Conservation (phyloP, 2,113 vertebrate genomes). For the Zosterops pallidus region DNA sequence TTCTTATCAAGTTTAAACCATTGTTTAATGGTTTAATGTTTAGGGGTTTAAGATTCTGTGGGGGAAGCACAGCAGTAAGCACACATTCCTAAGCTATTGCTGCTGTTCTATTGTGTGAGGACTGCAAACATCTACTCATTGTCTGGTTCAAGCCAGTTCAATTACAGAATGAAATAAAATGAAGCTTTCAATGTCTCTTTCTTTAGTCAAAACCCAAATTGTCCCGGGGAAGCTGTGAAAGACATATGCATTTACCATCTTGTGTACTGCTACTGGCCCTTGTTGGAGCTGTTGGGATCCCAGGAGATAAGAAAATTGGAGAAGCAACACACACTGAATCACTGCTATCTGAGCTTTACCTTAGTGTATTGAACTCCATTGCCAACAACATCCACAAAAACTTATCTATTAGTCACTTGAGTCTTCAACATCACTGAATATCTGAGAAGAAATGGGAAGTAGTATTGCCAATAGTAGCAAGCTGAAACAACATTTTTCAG, state of each 20-base stretch:
- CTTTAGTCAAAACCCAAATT: neutral
- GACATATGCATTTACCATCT: neutral
- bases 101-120: neutral
- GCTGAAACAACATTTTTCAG: constrained; percentile 13
- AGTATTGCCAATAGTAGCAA: neutral
- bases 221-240: neutral
- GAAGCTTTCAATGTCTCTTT: neutral
- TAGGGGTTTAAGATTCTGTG: neutral
- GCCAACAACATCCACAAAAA: neutral
- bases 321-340: neutral
- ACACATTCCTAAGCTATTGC: neutral
- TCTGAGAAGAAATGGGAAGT: neutral
- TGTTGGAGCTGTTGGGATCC: neutral
- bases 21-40: neutral
- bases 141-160: neutral
- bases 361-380: neutral
- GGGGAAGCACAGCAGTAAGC: neutral
- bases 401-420: neutral
- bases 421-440: neutral
- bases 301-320: neutral
- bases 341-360: neutral
- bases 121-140: neutral
- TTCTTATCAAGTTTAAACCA: neutral
- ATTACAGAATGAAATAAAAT: neutral
- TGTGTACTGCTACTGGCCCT: neutral